phyloP scores from a whole-genome alignment of 1,140 invertebrate genomes.

The Augochlora pura region DNA sequence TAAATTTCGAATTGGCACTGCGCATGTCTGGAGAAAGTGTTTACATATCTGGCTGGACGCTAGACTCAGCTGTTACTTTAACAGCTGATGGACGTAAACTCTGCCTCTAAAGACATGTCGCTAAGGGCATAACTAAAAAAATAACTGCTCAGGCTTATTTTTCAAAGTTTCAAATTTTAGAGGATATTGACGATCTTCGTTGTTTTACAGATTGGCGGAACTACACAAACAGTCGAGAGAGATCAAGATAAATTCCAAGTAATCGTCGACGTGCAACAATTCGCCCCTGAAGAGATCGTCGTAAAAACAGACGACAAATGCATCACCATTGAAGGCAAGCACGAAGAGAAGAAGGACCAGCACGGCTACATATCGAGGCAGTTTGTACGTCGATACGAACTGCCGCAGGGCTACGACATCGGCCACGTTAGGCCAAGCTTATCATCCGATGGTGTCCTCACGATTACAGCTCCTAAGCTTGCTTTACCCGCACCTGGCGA shows the following conservation, averaged over 20 bases:
- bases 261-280: constrained; percentile 55
- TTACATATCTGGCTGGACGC: too few species aligned
- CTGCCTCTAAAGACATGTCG: too few species aligned
- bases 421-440: constrained; percentile 79
- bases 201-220: neutral
- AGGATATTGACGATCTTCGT: too few species aligned
- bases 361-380: constrained; percentile 88
- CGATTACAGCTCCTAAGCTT: constrained; percentile 75
- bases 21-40: too few species aligned
- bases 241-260: constrained; percentile 38
- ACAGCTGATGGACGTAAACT: too few species aligned
- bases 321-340: constrained; percentile 87
- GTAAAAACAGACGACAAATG: constrained; percentile 82
- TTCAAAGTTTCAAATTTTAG: too few species aligned
- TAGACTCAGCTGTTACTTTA: too few species aligned
- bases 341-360: constrained; percentile 88
- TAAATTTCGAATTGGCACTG: too few species aligned
- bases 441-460: constrained; percentile 81
- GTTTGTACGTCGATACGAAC: constrained; percentile 85
- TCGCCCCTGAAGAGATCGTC: constrained; percentile 51
- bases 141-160: too few species aligned
- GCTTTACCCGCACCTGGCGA: constrained; percentile 43
- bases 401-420: constrained; percentile 84
- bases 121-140: too few species aligned
- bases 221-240: constrained; percentile 14